Percentiles rank a stretch among this genome's conserved stretches.
Evolutionary conservation across 2,888 invertebrate genomes (phyloP).

Genomic region (Lamellibrachia satsuma): DNA sequence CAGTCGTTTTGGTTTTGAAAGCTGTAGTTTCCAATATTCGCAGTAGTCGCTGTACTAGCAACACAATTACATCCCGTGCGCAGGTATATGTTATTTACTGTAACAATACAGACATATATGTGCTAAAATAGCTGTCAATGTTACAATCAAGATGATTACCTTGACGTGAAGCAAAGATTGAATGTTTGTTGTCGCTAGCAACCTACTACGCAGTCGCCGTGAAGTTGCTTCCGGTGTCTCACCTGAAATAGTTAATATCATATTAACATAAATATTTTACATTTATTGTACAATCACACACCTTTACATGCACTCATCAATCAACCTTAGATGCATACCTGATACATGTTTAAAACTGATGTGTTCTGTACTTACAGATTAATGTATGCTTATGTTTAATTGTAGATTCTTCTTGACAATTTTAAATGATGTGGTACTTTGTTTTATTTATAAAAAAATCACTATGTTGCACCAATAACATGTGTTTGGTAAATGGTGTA

Average conservation of each 20-base stretch:
- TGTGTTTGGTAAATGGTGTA: background rate
- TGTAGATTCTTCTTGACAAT: no score
- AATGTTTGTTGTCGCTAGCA: constrained; percentile 17
- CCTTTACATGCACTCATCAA: no score
- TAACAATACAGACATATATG: background rate
- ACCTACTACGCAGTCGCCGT: background rate
- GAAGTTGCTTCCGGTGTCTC: background rate
- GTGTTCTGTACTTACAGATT: no score
- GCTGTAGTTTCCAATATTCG: background rate
- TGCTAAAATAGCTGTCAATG: background rate
- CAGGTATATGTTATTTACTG: background rate
- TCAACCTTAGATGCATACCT: no score
- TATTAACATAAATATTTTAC: background rate
- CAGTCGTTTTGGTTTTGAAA: background rate
- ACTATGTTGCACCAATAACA: background rate
- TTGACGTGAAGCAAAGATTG: background rate
- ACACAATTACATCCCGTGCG: background rate
- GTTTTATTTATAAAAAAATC: background rate
- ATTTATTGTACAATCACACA: no score
- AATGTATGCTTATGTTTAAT: no score
- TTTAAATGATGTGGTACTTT: background rate
- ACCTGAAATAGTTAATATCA: background rate
- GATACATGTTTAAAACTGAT: no score
- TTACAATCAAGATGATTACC: background rate
- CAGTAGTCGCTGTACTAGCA: background rate